These are phyloP conservation scores for Pangasianodon hypophthalmus DNA, from an alignment of 2,113 vertebrate genomes.

Conservation along the genomic window DNA sequence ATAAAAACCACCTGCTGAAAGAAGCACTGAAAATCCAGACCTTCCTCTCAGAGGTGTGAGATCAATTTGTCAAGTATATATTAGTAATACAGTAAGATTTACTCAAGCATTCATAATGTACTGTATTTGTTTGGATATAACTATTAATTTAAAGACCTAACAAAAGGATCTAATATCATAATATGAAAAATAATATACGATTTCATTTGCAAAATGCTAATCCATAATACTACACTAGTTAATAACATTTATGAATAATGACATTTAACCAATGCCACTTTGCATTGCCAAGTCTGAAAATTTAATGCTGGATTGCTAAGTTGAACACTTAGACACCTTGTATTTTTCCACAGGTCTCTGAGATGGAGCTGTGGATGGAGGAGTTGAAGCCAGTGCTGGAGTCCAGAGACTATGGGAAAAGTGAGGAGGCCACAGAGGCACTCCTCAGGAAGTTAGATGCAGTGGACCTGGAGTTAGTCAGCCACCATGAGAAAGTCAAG, in stretches of 20 bases:
- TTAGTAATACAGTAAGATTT: neutral
- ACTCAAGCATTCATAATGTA: neutral
- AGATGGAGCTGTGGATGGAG: constrained; percentile 81
- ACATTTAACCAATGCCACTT: neutral
- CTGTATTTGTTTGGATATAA: neutral
- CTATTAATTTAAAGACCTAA: neutral
- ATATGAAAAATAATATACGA: neutral
- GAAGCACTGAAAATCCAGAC: constrained; percentile 80
- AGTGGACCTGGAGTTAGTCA: constrained; percentile 78
- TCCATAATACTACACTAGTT: neutral
- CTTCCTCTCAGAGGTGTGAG: constrained; percentile 78
- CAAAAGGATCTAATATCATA: neutral
- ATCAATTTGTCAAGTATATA: neutral
- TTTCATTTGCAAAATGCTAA: neutral
- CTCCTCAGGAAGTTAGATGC: constrained; percentile 79
- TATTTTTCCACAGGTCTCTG: constrained; percentile 74
- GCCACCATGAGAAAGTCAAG: constrained; percentile 67
- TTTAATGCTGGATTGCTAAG: neutral
- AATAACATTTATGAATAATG: neutral
- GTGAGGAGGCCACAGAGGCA: constrained; percentile 76
- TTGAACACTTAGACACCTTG: neutral
- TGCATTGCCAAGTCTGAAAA: neutral
- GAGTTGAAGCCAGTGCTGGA: constrained; percentile 74
- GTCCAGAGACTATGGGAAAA: constrained; percentile 76
- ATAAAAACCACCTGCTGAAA: constrained; percentile 70